phyloP scores from a whole-genome alignment of 2,113 vertebrate species.

The Bubalus kerabau region DNA sequence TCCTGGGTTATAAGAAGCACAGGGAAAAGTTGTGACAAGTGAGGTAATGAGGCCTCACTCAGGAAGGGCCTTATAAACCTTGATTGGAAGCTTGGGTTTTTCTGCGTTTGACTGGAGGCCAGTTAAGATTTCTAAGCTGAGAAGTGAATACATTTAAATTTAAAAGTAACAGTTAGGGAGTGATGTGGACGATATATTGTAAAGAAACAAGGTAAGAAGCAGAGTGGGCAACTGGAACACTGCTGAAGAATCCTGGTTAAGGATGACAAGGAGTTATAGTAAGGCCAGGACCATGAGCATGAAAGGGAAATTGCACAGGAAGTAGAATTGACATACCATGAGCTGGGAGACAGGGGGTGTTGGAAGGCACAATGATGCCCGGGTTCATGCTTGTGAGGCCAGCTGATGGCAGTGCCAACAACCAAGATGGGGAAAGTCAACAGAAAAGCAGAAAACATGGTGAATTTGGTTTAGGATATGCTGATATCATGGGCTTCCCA shows the following conservation, averaged over 20 bases:
- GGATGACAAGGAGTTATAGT: neutral
- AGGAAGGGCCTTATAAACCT: neutral
- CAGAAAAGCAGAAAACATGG: neutral
- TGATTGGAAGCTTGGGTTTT: neutral
- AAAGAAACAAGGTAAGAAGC: neutral
- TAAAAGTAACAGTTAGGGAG: neutral
- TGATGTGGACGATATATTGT: neutral
- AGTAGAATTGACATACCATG: neutral
- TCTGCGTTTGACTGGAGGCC: neutral
- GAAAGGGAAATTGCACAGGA: neutral
- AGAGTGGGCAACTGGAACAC: neutral
- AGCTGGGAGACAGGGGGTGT: too few species aligned
- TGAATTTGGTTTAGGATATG: neutral
- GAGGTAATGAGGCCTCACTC: neutral
- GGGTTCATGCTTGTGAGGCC: neutral
- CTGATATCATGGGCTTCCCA: neutral
- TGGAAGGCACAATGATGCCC: neutral
- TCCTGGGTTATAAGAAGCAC: neutral
- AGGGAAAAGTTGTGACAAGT: neutral
- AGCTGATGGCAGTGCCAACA: neutral
- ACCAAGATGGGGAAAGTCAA: neutral
- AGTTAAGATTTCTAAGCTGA: neutral
- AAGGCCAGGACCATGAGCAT: neutral
- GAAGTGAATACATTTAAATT: neutral
- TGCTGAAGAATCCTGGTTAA: neutral